Evolutionary conservation across 2,888 invertebrate species (phyloP), one percentile per base, ranked within the genome.

Genomic region (Hemicrepidius hirtus): DNA sequence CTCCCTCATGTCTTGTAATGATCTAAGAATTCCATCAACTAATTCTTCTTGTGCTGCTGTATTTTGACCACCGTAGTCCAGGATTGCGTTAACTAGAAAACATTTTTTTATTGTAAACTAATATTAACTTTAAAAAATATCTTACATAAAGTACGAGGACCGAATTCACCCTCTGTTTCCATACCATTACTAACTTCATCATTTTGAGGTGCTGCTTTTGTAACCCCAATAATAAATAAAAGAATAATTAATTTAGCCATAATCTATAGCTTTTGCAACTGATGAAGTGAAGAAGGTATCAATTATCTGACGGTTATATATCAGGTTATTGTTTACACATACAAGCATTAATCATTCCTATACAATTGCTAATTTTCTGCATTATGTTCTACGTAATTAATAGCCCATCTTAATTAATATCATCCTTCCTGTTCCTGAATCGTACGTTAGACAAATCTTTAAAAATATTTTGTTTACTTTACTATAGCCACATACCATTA

Each of bases 331-430:
- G 37, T 6, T 37, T 37, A 3, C 37, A 3, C 9, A 37, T 37
- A 9, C n/a, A n/a, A 12, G 37, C 57, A 57, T 57, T 20, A 57
- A 57, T 57, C 35, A 57, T 18, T 16, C n/a, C 2, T 3, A 57
- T 7, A 57, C 57, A 57, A 57, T 57, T 57, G 16, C 10, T 18
- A 57, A 57, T 57, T 57, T 37, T 35, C 9, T 37, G 37, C 57
- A 53, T 28, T 53, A 21, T 7, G 10, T 16, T 16, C 3, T 16
- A 5, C 2, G 13, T 13, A 13, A 16, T 44, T 18, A 44, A 18
- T 9, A 44, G 16, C 7, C 18, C 10, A 21, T 6, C 24, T 13
- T 18, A 18, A 44, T 13, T 44, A 16, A 44, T 49, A 1, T 12
- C 9, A 10, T 10, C 18, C 55, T 55, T 55, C 55, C 35, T 4